Conservation (phyloP, 2,797 vertebrate genomes). For the Etheostoma perlongum region DNA sequence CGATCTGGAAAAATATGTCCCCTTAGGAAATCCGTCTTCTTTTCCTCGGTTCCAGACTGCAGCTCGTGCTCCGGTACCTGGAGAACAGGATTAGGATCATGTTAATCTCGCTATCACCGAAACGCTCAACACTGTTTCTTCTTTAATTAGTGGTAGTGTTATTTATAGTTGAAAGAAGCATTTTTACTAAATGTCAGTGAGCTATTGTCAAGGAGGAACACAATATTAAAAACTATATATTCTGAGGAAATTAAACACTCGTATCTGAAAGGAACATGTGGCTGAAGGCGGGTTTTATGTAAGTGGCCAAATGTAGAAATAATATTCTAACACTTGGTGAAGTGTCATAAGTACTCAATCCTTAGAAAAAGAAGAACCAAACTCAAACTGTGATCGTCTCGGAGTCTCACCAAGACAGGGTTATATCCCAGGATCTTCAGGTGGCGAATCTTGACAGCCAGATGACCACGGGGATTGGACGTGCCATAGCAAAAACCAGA, state of each 20-base stretch:
- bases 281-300: background rate
- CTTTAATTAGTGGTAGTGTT: background rate
- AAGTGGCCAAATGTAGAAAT: background rate
- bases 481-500: conserved; percentile 86
- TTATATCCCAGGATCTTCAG: conserved; percentile 88
- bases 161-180: background rate
- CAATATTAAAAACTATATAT: background rate
- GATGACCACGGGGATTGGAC: conserved; percentile 78
- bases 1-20: conserved; percentile 78
- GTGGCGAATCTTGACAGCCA: conserved; percentile 89
- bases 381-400: background rate
- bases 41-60: conserved; percentile 71
- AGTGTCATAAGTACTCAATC: background rate
- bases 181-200: background rate
- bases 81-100: background rate
- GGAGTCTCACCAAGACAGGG: conserved; percentile 87
- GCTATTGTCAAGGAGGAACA: background rate
- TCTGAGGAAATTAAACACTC: background rate
- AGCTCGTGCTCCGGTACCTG: conserved; percentile 87
- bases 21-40: conserved; percentile 80
- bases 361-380: background rate
- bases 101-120: background rate
- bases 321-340: background rate
- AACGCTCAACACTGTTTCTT: background rate
- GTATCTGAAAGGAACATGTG: background rate